Conservation (phyloP, 2,113 vertebrate genomes). For the Orcinus orca region DNA sequence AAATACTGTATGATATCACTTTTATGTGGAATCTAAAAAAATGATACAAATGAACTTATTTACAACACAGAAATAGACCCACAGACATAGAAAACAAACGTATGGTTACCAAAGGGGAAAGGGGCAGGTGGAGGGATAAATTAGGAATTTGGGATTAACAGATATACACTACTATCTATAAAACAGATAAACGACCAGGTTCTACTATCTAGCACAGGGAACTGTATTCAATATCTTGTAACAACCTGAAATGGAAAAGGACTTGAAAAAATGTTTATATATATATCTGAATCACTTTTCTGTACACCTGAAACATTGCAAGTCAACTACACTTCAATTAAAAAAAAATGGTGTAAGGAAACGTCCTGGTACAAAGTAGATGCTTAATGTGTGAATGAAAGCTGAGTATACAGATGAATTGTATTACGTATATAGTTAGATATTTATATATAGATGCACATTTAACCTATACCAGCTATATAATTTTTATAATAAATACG, state of each 20-base stretch:
- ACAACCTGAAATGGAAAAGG: not conserved
- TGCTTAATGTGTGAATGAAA: not conserved
- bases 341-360: not conserved
- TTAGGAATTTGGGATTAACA: not conserved
- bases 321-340: not conserved
- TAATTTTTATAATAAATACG: conserved; percentile 51
- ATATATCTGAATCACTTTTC: not conserved
- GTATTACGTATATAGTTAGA: not conserved
- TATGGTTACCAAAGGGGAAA: not conserved
- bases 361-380: not conserved
- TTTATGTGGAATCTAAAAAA: not conserved
- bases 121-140: not conserved
- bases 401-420: not conserved
- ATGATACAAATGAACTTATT: not conserved
- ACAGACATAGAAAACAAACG: not conserved
- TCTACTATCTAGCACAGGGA: not conserved
- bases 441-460: not conserved
- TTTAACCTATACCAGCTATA: not conserved
- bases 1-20: not conserved
- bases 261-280: too few relatives aligned
- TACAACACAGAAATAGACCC: not conserved
- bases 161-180: not conserved
- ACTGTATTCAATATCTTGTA: not conserved
- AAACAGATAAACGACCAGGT: not conserved
- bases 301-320: not conserved